A percentile compares a stretch with the other conserved stretches of the same genome.
phyloP scores from a whole-genome alignment of 2,888 invertebrate genomes.

The Pterobdella sp. region DNA sequence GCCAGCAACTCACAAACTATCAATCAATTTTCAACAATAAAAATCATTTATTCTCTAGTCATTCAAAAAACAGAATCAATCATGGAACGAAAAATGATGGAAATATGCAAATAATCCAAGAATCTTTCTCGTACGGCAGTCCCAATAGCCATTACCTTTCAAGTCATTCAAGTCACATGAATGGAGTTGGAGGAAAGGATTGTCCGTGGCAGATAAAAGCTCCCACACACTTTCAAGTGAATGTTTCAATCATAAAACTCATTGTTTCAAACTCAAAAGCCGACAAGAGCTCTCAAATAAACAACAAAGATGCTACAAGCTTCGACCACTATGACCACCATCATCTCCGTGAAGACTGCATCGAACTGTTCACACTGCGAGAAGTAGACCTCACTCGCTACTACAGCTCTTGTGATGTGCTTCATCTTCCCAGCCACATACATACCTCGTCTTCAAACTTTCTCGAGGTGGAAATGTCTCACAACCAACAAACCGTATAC shows the following conservation, averaged over 20 bases:
- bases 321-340: background rate
- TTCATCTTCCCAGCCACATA: background rate
- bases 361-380: background rate
- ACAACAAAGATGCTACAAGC: slow-evolving; percentile 10
- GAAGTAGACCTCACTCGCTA: background rate
- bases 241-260: slow-evolving; percentile 1
- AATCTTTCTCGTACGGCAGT: background rate
- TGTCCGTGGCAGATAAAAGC: slow-evolving; percentile 13
- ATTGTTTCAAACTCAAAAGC: background rate
- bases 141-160: slow-evolving; percentile 4
- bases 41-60: background rate
- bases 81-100: too few species aligned
- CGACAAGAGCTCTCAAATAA: background rate
- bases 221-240: background rate
- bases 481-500: background rate
- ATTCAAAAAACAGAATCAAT: background rate
- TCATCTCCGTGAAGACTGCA: background rate
- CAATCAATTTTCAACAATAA: background rate
- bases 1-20: background rate
- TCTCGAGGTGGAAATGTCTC: background rate
- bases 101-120: background rate
- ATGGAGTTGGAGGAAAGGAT: background rate
- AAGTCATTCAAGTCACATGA: background rate
- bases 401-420: background rate
- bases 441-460: background rate